Evolutionary conservation across 1,140 invertebrate genomes (phyloP).

Genomic region (Pomacea maculata): DNA sequence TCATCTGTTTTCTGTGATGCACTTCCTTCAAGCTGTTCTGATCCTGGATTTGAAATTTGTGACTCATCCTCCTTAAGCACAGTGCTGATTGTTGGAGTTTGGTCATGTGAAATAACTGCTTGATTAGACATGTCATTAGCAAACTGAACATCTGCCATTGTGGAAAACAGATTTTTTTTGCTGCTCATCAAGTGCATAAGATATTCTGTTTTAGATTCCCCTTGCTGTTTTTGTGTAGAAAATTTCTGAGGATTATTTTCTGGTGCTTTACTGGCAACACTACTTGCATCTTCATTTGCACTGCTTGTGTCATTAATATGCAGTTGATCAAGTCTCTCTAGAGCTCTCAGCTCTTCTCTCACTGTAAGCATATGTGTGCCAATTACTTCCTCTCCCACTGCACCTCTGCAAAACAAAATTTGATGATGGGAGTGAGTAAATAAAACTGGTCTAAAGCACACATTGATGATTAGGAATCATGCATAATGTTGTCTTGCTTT

Average conservation of each 20-base stretch:
- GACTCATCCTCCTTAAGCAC: too few species aligned
- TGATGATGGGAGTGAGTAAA: not conserved
- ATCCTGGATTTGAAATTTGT: too few species aligned
- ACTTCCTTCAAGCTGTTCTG: too few species aligned
- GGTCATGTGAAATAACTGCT: too few species aligned
- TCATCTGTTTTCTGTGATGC: too few species aligned
- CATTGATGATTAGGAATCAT: not conserved
- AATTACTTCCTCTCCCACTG: slow-evolving; percentile 35
- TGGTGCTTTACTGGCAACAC: not conserved
- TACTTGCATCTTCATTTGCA: not conserved
- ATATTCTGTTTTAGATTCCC: slow-evolving; percentile 30
- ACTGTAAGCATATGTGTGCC: slow-evolving; percentile 7
- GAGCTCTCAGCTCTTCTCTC: slow-evolving; percentile 26
- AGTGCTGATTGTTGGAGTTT: too few species aligned
- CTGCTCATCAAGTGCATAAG: slow-evolving; percentile 36
- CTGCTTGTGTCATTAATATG: not conserved
- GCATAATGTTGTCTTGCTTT: too few species aligned
- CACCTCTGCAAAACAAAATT: slow-evolving; percentile 31
- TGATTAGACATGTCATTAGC: not conserved
- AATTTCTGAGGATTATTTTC: slow-evolving; percentile 8
- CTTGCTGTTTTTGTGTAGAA: slow-evolving; percentile 5
- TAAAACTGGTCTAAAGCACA: not conserved
- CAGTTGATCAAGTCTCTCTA: slow-evolving; percentile 28
- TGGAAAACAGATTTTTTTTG: slow-evolving; percentile 36
- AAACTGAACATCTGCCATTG: slow-evolving; percentile 35